A percentile compares a stretch with the other conserved stretches of the same genome.
phyloP scores from a whole-genome alignment of 1,140 invertebrate species.

The Neodiprion virginianus region DNA sequence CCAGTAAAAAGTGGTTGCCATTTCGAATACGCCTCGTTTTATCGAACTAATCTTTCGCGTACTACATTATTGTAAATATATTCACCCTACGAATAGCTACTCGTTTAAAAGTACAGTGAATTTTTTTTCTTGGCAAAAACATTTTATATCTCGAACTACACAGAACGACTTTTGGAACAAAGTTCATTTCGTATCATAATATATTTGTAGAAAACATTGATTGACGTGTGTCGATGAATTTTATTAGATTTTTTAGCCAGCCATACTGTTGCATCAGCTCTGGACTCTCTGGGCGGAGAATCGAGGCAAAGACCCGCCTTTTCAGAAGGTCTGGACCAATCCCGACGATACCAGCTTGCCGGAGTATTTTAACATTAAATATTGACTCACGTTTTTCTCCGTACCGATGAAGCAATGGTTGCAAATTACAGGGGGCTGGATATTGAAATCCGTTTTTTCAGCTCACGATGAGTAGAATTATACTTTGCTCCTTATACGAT shows the following conservation, averaged over 20 bases:
- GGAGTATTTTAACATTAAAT: slow-evolving; percentile 19
- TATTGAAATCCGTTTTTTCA: background rate
- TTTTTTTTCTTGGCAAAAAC: no score
- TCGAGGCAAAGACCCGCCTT: slow-evolving; percentile 47
- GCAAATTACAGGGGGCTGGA: background rate
- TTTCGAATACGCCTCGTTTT: no score
- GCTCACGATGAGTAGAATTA: background rate
- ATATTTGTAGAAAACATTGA: background rate
- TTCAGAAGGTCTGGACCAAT: slow-evolving; percentile 44
- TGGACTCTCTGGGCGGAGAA: slow-evolving; percentile 53
- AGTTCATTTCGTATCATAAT: no score
- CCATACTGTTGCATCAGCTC: slow-evolving; percentile 42
- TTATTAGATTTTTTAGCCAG: slow-evolving; percentile 35
- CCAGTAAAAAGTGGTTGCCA: no score
- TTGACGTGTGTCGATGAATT: background rate
- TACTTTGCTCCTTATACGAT: slow-evolving; percentile 25
- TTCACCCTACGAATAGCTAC: no score
- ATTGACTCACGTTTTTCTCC: slow-evolving; percentile 20
- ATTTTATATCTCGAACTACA: no score
- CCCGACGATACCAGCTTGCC: slow-evolving; percentile 25
- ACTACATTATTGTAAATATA: no score
- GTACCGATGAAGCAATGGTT: background rate
- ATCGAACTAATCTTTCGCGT: no score
- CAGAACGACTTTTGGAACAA: no score
- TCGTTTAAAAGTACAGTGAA: no score